These are phyloP conservation scores for Danio choprae DNA, from an alignment of 2,797 vertebrate species.

Conservation along the genomic window DNA sequence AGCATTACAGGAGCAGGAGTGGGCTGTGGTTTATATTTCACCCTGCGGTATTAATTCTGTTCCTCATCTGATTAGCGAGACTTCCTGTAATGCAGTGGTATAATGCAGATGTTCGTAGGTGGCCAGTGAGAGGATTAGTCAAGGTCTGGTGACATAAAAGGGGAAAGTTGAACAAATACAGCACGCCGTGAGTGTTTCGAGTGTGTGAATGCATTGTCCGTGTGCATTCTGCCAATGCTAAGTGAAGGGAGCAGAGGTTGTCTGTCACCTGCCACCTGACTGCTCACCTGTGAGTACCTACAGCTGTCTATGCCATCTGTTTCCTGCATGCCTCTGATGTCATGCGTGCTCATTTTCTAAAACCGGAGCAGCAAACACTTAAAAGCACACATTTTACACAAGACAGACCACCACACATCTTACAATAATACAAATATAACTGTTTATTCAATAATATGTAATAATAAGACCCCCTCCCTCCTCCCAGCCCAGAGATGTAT, in stretches of 20 bases:
- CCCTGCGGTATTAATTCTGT: constrained; percentile 27
- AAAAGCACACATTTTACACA: constrained; percentile 26
- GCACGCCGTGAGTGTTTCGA: background rate
- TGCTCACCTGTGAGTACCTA: constrained; percentile 53
- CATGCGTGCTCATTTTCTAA: constrained; percentile 18
- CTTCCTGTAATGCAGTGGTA: constrained; percentile 29
- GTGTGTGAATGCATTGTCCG: constrained; percentile 21
- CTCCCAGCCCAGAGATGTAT: constrained; percentile 65
- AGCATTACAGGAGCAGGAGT: background rate
- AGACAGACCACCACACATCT: constrained; percentile 51
- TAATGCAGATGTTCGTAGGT: constrained; percentile 31
- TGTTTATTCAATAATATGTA: constrained; percentile 80
- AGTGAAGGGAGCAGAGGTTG: constrained; percentile 31
- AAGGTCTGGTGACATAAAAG: constrained; percentile 17
- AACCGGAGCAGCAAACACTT: constrained; percentile 8
- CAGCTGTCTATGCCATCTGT: constrained; percentile 60
- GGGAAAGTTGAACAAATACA: background rate
- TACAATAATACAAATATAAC: constrained; percentile 86
- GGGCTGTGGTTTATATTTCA: constrained; percentile 41
- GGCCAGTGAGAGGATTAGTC: constrained; percentile 21
- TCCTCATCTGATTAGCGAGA: constrained; percentile 33
- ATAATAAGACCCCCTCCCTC: constrained; percentile 71
- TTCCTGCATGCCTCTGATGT: constrained; percentile 30
- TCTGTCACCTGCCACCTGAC: constrained; percentile 52
- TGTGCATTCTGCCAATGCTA: constrained; percentile 25